Evolutionary conservation across 1,140 invertebrate species (phyloP).

Genomic region (Hyles euphorbiae): DNA sequence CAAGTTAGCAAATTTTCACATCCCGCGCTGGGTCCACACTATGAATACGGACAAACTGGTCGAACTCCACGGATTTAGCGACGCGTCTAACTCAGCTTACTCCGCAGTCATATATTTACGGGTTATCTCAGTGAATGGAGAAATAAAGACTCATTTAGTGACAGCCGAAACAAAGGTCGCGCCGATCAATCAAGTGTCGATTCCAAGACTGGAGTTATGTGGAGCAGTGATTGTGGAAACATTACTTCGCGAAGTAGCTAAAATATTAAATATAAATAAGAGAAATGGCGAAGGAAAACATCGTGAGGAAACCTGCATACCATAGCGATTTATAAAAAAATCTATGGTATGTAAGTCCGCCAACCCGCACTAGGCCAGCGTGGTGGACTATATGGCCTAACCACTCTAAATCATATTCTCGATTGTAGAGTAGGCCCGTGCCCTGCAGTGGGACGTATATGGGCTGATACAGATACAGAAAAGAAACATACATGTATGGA

Average conservation of each 20-base stretch:
- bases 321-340: no score
- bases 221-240: neutral
- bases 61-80: conserved; percentile 7
- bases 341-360: no score
- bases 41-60: neutral
- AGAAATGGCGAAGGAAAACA: no score
- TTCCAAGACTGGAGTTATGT: conserved; percentile 4
- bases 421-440: no score
- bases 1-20: conserved; percentile 10
- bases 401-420: no score
- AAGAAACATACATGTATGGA: conserved; percentile 6
- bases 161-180: conserved; percentile 2
- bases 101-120: neutral
- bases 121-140: neutral
- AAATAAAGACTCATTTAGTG: neutral
- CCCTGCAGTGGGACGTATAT: no score
- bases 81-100: conserved; percentile 4
- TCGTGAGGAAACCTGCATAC: no score
- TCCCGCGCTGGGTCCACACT: conserved; percentile 11
- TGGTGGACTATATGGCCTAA: no score
- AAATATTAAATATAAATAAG: conserved; percentile 4
- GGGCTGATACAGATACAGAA: no score
- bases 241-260: conserved; percentile 8
- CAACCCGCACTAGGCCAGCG: no score
- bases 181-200: conserved; percentile 1